Base-by-base conservation (phyloP, 1,140 invertebrate genomes). In the Nixonia krombeini region DNA sequence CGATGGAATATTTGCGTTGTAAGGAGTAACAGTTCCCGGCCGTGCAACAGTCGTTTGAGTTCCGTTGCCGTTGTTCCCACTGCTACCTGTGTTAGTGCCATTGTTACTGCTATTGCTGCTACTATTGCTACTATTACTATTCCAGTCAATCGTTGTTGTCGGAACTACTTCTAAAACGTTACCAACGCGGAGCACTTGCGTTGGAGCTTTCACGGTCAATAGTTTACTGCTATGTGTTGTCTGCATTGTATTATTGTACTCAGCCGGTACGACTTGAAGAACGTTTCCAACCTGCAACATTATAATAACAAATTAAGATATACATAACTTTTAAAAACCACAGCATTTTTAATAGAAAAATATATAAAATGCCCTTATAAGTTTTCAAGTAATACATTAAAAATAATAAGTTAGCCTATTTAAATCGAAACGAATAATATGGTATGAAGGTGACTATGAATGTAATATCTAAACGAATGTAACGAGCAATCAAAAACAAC, bases 251-350 rank as follows among this genome's bases (percentile, higher is more conserved):
- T n/a, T n/a, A n/a, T 46, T 57, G 23, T 72, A 76, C 29, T 72
- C 71, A 9, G 52, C 64, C 0, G 87, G 87, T 5, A 88, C 82
- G 10, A 89, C 87, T 78, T 89, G 88, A 0, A 89, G 73, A 65
- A 89, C 85, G 68, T 89, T 88, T 9, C 88, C 88, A 9, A 89
- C 84, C 83, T 87, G 81, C 0, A 86, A 70, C 23, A 79, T 7
- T 33, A n/a, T n/a, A 31, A 31, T 31, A 2, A 1, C 5, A 31
- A 9, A 31, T 31, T 31, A 0, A 4, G 12, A 31, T 31, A n/a
- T 8, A 2, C 0, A 4, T 1, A n/a, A 6, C 10, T 29, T 4
- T 10, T 9, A 29, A 10, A 1, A 31, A 31, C 9, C 0, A n/a
- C 4, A 7, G 4, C 0, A 4, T 2, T 5, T 31, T 31, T 4